A percentile compares a stretch with the other conserved stretches of the same genome.
Evolutionary conservation across 2,797 vertebrate genomes (phyloP).

Genomic region (Clarias pachynema): DNA sequence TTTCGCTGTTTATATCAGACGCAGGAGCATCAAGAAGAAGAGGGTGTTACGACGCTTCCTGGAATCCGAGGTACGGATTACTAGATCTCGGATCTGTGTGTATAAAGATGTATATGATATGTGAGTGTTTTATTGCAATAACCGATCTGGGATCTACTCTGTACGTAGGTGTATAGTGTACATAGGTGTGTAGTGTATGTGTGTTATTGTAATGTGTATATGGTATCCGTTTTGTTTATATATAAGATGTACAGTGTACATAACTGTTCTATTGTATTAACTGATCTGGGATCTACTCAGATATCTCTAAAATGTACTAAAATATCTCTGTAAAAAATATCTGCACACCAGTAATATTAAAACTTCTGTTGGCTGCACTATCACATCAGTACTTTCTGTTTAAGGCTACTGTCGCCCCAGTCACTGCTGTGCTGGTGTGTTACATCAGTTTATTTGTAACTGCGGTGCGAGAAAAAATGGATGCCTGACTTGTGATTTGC

Average conservation of each 20-base stretch:
- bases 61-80: slow-evolving; percentile 87
- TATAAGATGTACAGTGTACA: neutral
- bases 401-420: too few relatives aligned
- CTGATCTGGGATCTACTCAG: neutral
- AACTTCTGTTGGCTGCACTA: too few relatives aligned
- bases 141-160: too few relatives aligned
- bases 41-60: slow-evolving; percentile 90
- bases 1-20: slow-evolving; percentile 88
- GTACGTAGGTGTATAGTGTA: neutral
- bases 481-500: too few relatives aligned
- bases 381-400: too few relatives aligned
- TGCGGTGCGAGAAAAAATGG: too few relatives aligned
- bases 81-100: neutral
- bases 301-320: too few relatives aligned
- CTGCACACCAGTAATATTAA: too few relatives aligned
- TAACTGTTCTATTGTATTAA: neutral
- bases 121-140: neutral
- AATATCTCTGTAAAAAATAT: too few relatives aligned
- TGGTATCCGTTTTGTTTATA: neutral
- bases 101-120: neutral
- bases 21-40: slow-evolving; percentile 98
- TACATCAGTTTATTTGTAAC: too few relatives aligned
- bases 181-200: neutral
- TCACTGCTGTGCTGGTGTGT: too few relatives aligned
- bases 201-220: neutral